Conservation (phyloP, 2,888 invertebrate species). For the Endotricha flammealis region DNA sequence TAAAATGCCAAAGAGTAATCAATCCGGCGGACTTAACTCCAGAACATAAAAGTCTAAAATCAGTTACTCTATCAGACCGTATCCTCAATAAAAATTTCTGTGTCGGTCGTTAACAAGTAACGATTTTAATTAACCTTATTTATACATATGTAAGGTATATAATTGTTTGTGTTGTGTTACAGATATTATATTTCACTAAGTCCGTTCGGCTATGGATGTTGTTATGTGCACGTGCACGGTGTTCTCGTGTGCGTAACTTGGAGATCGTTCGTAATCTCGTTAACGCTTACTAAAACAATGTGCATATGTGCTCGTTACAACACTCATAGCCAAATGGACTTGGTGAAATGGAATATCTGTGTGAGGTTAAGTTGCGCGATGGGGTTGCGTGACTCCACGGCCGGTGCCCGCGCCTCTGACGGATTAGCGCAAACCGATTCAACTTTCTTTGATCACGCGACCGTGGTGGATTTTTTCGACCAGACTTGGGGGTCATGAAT, state of each 20-base stretch:
- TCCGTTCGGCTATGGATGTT: no score
- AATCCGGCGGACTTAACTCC: conserved; percentile 24
- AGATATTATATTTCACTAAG: no score
- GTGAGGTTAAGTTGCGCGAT: background rate
- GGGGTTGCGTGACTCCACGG: conserved; percentile 51
- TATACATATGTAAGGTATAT: background rate
- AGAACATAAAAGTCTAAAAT: conserved; percentile 27
- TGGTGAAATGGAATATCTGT: no score
- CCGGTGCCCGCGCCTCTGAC: conserved; percentile 39
- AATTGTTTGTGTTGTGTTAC: background rate
- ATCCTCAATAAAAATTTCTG: conserved; percentile 28
- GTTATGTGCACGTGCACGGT: no score
- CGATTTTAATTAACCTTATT: background rate
- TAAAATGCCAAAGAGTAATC: conserved; percentile 21
- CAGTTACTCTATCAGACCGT: conserved; percentile 42
- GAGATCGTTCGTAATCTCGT: no score
- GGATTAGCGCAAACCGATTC: conserved; percentile 48
- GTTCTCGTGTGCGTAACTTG: no score
- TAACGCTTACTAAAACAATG: no score
- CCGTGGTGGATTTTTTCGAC: conserved; percentile 34
- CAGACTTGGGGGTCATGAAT: conserved; percentile 17
- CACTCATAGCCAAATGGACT: no score
- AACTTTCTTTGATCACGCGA: conserved; percentile 45
- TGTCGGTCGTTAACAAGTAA: conserved; percentile 19
- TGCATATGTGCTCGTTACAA: no score